These are phyloP conservation scores for Trichonephila clavipes DNA, from an alignment of 1,140 invertebrate genomes.

Conservation along the genomic window DNA sequence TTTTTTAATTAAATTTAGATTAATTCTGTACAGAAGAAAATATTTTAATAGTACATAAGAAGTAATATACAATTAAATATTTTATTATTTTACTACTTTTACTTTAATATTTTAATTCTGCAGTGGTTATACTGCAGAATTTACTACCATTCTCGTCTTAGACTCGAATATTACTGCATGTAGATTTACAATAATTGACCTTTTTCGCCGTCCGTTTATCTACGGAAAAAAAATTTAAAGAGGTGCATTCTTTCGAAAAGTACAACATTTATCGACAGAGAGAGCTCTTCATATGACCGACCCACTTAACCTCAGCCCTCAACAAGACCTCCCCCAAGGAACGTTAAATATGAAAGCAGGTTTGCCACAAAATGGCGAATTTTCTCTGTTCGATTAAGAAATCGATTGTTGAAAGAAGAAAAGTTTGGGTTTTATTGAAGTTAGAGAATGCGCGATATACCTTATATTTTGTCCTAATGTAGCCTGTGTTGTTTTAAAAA, in stretches of 20 bases:
- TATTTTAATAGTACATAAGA: too few species aligned
- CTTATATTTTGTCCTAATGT: too few species aligned
- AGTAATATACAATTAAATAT: too few species aligned
- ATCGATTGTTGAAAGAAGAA: background rate
- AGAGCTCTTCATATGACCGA: conserved; percentile 23
- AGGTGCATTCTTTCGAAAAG: background rate
- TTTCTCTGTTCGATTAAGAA: background rate
- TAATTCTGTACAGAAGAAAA: too few species aligned
- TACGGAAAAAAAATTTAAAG: background rate
- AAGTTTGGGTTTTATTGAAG: background rate
- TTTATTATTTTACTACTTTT: too few species aligned
- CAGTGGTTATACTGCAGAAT: too few species aligned
- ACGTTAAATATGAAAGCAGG: conserved; percentile 17
- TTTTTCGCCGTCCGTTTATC: background rate
- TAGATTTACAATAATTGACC: background rate
- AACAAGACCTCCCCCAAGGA: background rate
- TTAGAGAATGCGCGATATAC: too few species aligned
- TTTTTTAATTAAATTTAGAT: too few species aligned
- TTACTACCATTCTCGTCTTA: too few species aligned
- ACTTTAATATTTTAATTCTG: too few species aligned
- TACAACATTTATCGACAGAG: conserved; percentile 27
- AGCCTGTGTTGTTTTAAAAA: too few species aligned
- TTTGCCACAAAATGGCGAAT: background rate
- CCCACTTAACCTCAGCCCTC: conserved; percentile 46
- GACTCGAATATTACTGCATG: too few species aligned